Evolutionary conservation across 2,797 vertebrate species (phyloP).

Genomic region (Austrolebias charrua): DNA sequence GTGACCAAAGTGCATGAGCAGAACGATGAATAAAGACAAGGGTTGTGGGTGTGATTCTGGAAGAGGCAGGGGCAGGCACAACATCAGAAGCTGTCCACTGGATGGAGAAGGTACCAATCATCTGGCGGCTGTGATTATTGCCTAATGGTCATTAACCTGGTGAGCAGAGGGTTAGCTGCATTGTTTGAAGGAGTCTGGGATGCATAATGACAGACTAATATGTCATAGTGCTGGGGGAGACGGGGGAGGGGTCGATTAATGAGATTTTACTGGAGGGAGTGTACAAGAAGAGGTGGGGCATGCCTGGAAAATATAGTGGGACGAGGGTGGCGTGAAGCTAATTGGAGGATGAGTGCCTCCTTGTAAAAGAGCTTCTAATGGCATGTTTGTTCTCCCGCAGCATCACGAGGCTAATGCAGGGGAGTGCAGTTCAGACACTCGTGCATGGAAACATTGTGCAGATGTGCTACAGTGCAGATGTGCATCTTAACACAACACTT

Average conservation of each 20-base stretch:
- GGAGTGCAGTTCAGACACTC: constrained; percentile 87
- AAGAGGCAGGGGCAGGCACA: constrained; percentile 75
- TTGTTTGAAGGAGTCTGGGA: constrained; percentile 99
- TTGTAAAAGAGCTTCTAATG: constrained; percentile 99
- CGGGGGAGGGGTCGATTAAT: constrained; percentile 95
- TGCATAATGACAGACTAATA: constrained; percentile 99
- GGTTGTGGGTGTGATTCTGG: constrained; percentile 69
- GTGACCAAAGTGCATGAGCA: constrained; percentile 56
- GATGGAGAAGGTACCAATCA: constrained; percentile 91
- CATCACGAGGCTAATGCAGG: constrained; percentile 90
- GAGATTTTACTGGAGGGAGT: constrained; percentile 93
- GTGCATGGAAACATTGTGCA: constrained; percentile 79
- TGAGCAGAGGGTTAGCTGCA: constrained; percentile 99
- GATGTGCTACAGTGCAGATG: constrained; percentile 49
- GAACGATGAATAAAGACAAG: constrained; percentile 80
- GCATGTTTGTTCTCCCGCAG: constrained; percentile 96
- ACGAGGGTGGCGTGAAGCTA: constrained; percentile 99
- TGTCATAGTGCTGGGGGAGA: constrained; percentile 95
- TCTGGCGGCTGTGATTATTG: constrained; percentile 98
- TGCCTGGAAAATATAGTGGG: constrained; percentile 93
- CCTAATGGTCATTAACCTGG: constrained; percentile 99
- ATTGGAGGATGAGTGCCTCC: constrained; percentile 99
- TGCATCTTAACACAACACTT: constrained; percentile 7
- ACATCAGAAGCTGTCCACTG: constrained; percentile 85
- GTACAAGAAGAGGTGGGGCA: constrained; percentile 85